Evolutionary conservation across 2,888 invertebrate species (phyloP), one percentile per base, ranked within the genome.

Genomic region (Melieria omissa): DNA sequence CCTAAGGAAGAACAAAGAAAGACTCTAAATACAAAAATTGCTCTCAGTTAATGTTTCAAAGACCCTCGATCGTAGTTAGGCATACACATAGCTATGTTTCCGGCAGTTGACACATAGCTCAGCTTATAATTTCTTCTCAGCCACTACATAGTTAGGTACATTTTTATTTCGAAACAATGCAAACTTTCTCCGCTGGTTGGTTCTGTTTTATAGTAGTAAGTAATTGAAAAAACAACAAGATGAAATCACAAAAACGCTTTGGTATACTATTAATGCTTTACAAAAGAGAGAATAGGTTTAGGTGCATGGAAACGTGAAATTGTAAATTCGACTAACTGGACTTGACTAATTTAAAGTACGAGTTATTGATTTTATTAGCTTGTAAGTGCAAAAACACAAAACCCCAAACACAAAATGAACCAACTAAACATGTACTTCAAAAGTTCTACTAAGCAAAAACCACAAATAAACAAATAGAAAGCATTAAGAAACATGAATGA

Each of bases 221-320:
- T 29, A 29, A 29, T 29, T 1, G 29, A 29, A 29, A 29, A 29
- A 29, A 62, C 54, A 63, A 69, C 69, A 69, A 54, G 47, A 68
- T 61, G 49, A 69, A 73, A 74, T 69, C 60, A 58, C 71, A 69
- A 5, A 83, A 83, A 81, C 85, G 87, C 87, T 87, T 87, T 87
- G 87, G 87, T 87, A 87, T 86, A 86, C 86, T 84, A 84, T 83
- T 83, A 84, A 87, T 85, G 87, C 87, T 87, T 87, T 87, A 87
- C 86, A 83, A 81, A 80, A 71, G 54, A 65, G 49, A 64, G 54
- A 57, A 62, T 49, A 46, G 55, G 55, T n/a, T 55, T 62, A 62
- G 42, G 55, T 42, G 52, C 14, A 14, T 14, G 66, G 66, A 45
- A 60, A 29, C 65, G 71, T 29, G 44, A 64, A 60, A 67, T 71